Conservation (phyloP, 2,113 vertebrate genomes). For the Toxostoma redivivum region DNA sequence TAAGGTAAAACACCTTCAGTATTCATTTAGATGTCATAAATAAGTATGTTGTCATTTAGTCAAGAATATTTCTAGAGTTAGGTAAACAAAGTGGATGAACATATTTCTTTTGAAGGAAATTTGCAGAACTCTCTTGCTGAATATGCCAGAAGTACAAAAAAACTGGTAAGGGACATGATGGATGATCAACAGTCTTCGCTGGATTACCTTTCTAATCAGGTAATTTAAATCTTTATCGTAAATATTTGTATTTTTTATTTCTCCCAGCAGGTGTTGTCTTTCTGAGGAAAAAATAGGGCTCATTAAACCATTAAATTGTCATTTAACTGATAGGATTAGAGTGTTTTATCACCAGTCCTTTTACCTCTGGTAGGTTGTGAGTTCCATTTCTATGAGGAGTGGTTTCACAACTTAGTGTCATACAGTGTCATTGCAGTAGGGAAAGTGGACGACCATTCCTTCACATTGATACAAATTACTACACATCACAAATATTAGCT, state of each 20-base stretch:
- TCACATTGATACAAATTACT: background rate
- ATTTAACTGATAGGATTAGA: background rate
- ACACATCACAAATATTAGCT: background rate
- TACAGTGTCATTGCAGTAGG: background rate
- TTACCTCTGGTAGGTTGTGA: background rate
- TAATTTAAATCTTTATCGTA: conserved; percentile 18
- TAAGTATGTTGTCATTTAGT: background rate
- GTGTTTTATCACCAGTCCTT: background rate
- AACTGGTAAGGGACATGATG: conserved; percentile 87
- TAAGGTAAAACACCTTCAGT: background rate
- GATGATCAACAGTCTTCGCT: conserved; percentile 87
- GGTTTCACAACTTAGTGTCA: background rate
- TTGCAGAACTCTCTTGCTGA: conserved; percentile 85
- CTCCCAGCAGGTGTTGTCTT: background rate
- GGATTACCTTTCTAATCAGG: conserved; percentile 87
- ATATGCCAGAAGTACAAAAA: conserved; percentile 86
- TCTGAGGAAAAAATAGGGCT: background rate
- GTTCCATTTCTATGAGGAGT: background rate
- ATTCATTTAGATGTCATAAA: background rate
- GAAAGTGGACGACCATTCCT: background rate
- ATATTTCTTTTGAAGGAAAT: conserved; percentile 76
- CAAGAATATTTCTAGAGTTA: background rate
- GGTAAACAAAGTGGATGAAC: background rate
- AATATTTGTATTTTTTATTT: background rate
- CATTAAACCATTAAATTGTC: background rate